A percentile compares a stretch with the other conserved stretches of the same genome.
Evolutionary conservation across 2,888 invertebrate species (phyloP).

Genomic region (Cetonia aurata): DNA sequence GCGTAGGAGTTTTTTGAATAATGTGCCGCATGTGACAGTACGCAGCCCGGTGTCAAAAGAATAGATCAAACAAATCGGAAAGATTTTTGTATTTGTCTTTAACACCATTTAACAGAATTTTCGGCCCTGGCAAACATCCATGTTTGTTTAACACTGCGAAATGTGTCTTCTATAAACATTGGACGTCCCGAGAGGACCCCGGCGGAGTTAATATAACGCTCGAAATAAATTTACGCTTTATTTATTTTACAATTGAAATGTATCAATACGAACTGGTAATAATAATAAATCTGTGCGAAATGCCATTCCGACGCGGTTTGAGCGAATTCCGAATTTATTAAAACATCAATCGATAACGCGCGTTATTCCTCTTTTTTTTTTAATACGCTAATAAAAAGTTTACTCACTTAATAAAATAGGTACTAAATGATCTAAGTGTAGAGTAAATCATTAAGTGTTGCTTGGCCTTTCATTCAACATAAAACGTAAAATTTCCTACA

Average conservation of each 20-base stretch:
- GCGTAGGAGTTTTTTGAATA: conserved; percentile 11
- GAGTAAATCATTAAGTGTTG: conserved; percentile 34
- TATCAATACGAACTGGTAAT: conserved; percentile 21
- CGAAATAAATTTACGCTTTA: conserved; percentile 37
- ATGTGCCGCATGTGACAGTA: too few relatives aligned
- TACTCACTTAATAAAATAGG: conserved; percentile 39
- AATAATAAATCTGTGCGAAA: conserved; percentile 13
- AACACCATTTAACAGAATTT: conserved; percentile 39
- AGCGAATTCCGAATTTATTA: conserved; percentile 21
- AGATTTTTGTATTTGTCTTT: conserved; percentile 30
- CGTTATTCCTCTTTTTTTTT: conserved; percentile 29
- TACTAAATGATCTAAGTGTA: conserved; percentile 41
- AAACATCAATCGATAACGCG: conserved; percentile 32
- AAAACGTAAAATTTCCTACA: conserved; percentile 17
- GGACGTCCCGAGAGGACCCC: conserved; percentile 18
- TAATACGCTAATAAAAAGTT: conserved; percentile 38
- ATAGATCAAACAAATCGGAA: conserved; percentile 32
- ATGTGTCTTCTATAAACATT: conserved; percentile 38
- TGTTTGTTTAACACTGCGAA: conserved; percentile 38
- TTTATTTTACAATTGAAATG: conserved; percentile 35
- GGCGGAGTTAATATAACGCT: conserved; percentile 32
- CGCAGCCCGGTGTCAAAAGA: conserved; percentile 22
- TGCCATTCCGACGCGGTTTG: neutral
- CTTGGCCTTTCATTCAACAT: conserved; percentile 33
- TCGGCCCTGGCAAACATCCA: conserved; percentile 32